Conservation (phyloP, 2,888 invertebrate species). For the Chesias legatella region DNA sequence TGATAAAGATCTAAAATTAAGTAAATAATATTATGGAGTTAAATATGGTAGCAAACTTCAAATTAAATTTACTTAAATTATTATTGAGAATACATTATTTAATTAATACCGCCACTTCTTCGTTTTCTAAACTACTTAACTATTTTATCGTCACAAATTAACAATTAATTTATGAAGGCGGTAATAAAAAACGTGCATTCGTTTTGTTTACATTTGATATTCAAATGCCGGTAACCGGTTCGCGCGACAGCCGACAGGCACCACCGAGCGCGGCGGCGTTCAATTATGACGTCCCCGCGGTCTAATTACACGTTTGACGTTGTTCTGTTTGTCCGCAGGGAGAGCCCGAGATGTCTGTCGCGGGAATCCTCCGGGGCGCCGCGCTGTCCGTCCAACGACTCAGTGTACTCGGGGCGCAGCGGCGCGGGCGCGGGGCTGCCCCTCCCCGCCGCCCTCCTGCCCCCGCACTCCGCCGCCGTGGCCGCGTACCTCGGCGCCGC, state of each 20-base stretch:
- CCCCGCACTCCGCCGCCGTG: conserved; percentile 90
- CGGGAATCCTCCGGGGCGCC: conserved; percentile 88
- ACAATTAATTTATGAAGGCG: conserved; percentile 39
- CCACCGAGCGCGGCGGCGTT: conserved; percentile 30
- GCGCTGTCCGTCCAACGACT: conserved; percentile 88
- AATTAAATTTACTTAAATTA: no score
- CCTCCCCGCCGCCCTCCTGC: conserved; percentile 83
- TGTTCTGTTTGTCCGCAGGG: conserved; percentile 83
- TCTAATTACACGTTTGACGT: conserved; percentile 29
- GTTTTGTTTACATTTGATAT: conserved; percentile 44
- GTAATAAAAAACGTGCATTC: conserved; percentile 39
- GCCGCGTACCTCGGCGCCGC: conserved; percentile 89
- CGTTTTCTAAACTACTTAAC: no score
- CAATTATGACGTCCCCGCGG: conserved; percentile 33
- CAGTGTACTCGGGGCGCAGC: conserved; percentile 85
- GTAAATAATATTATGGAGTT: no score
- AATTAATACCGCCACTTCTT: no score
- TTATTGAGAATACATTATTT: no score
- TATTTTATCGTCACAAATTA: conserved; percentile 39
- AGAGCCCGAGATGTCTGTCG: conserved; percentile 91
- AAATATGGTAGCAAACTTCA: no score
- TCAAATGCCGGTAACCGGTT: conserved; percentile 48
- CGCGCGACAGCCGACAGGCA: conserved; percentile 24
- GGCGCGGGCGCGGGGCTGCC: conserved; percentile 75
- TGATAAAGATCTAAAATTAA: no score